Evolutionary conservation across 2,113 vertebrate genomes (phyloP), one percentile per base, ranked within the genome.

Genomic region (Laticauda laticaudata): DNA sequence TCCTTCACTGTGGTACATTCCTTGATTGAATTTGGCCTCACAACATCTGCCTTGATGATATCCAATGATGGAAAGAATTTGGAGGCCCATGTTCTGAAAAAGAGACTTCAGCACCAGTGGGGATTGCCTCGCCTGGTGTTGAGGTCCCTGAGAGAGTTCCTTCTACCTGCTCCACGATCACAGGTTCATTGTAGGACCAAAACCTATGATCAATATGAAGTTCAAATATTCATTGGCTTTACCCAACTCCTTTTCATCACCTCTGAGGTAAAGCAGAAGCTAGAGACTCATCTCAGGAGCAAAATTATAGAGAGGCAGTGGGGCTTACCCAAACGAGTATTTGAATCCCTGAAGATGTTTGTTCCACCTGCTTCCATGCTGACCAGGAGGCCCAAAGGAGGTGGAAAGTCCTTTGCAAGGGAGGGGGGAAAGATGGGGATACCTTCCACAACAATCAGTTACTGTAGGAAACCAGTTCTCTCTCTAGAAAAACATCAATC

Each of bases 61-160:
- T 45, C 12, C 48, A 26, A 54, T 3, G 81, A 23, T 21, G 34
- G 14, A 91, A 88, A 75, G 51, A 26, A 26, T 53, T 91, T 95
- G 81, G 94, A 96, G 89, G 87, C 53, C 43, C 94, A 95, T 34
- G 64, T 94, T 48, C 86, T 90, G 48, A 57, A 61, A 85, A 94
- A 93, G 88, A 92, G 87, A 24, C 91, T 95, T 64, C 95, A 94
- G 51, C 93, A 91, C 10, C 43, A 93, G 7, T 92, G 93, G 93
- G 91, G 93, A 1, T 56, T 92, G 55, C 93, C 93, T 3, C 18
- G 48, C 69, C 53, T 89, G 21, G 87, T 92, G 3, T 39, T 39
- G 18, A 23, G 43, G n/a, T 94, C 91, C 6, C 5, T 94, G 2
- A 53, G 86, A 21, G 0, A 8, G 45, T 69, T 94, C 24, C 57